Conservation (phyloP, 2,113 vertebrate genomes). For the Caranx ignobilis region DNA sequence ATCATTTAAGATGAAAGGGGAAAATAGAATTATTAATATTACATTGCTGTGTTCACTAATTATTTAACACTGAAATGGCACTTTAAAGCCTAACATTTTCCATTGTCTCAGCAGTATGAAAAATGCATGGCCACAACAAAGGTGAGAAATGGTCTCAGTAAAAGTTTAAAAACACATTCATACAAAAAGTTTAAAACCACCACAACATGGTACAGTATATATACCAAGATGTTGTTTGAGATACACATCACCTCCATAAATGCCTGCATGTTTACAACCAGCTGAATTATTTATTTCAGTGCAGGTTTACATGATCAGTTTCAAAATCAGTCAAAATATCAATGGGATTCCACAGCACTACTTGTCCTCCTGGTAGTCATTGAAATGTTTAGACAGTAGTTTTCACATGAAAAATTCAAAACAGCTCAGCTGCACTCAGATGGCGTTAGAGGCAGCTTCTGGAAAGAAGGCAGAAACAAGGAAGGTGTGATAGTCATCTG, state of each 20-base stretch:
- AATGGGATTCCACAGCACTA: background rate
- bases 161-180: background rate
- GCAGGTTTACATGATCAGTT: background rate
- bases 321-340: background rate
- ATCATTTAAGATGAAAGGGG: slow-evolving; percentile 20
- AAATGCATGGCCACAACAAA: slow-evolving; percentile 1
- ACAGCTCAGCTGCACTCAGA: background rate
- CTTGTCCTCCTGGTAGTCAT: background rate
- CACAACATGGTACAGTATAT: background rate
- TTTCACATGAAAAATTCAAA: background rate
- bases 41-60: slow-evolving; percentile 12
- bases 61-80: slow-evolving; percentile 10
- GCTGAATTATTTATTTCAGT: background rate
- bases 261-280: background rate
- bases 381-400: background rate
- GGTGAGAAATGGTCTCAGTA: background rate
- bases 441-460: background rate
- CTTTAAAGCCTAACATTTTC: slow-evolving; percentile 11
- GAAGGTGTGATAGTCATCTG: background rate
- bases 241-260: background rate
- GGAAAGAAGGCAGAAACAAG: slow-evolving; percentile 5
- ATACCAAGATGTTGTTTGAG: background rate
- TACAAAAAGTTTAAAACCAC: background rate
- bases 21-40: slow-evolving; percentile 7
- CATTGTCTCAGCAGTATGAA: slow-evolving; percentile 6